phyloP scores from a whole-genome alignment of 2,113 vertebrate species.

The Esox niger region DNA sequence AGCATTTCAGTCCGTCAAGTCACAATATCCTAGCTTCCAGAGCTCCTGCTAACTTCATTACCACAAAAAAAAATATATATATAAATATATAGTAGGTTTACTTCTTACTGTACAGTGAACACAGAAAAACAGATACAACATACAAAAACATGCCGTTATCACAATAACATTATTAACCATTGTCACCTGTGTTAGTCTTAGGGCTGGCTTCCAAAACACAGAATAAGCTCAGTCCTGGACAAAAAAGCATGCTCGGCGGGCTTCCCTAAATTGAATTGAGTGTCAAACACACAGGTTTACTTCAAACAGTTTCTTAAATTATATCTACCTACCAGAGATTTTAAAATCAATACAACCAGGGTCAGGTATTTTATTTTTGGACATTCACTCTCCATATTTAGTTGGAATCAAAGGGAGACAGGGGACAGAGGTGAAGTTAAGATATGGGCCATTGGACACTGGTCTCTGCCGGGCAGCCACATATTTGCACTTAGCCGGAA shows the following conservation, averaged over 20 bases:
- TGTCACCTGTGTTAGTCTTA: neutral
- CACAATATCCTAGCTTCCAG: constrained; percentile 33
- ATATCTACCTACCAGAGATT: neutral
- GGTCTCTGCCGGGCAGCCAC: no score
- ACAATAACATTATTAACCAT: constrained; percentile 33
- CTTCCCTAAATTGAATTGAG: neutral
- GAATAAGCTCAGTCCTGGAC: no score
- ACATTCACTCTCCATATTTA: no score
- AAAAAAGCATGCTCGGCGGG: no score
- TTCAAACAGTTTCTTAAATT: neutral
- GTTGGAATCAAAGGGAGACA: no score
- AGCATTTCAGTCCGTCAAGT: neutral
- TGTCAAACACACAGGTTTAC: neutral
- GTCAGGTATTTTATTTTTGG: no score
- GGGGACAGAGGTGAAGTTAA: no score
- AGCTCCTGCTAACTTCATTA: constrained; percentile 27
- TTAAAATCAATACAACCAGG: no score
- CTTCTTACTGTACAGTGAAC: constrained; percentile 20
- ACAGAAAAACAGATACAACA: constrained; percentile 21
- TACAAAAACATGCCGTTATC: constrained; percentile 40
- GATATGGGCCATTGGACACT: no score
- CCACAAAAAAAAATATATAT: neutral
- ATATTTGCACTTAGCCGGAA: no score
- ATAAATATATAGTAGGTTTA: constrained; percentile 39
- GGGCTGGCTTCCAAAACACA: neutral